These are phyloP conservation scores for Coecobrya sp. DNA, from an alignment of 2,888 invertebrate species.

Conservation along the genomic window DNA sequence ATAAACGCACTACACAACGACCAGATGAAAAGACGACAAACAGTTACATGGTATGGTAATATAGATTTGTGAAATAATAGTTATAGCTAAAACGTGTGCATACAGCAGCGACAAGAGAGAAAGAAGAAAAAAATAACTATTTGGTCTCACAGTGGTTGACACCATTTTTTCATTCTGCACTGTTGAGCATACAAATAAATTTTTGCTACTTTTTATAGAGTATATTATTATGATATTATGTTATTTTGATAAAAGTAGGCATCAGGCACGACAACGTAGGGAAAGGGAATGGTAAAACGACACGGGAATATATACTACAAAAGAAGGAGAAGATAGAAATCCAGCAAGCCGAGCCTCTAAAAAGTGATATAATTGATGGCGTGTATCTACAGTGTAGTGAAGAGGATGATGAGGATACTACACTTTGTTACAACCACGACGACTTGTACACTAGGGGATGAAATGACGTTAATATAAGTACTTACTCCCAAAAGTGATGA, in stretches of 20 bases:
- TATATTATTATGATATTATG: constrained; percentile 34
- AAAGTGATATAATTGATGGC: not conserved
- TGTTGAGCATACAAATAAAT: constrained; percentile 78
- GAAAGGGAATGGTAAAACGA: constrained; percentile 12
- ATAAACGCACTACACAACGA: not conserved
- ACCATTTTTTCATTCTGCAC: constrained; percentile 79
- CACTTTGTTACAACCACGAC: not conserved
- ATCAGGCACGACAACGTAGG: not conserved
- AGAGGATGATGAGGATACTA: constrained; percentile 21
- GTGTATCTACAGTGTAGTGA: not conserved
- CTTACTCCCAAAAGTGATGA: constrained; percentile 32
- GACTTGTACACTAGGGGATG: constrained; percentile 21
- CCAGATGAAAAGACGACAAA: constrained; percentile 38
- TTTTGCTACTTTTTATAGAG: constrained; percentile 58
- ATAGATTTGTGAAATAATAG: constrained; percentile 1
- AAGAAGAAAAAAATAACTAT: constrained; percentile 58
- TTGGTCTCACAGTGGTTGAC: constrained; percentile 76
- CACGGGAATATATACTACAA: not conserved
- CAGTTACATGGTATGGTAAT: constrained; percentile 7
- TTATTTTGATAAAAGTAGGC: not conserved
- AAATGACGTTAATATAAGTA: constrained; percentile 33
- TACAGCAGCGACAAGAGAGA: constrained; percentile 1
- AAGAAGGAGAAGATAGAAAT: constrained; percentile 33
- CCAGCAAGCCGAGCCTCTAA: not conserved
- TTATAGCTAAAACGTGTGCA: constrained; percentile 12